Evolutionary conservation across 2,113 vertebrate genomes (phyloP), one percentile per base, ranked within the genome.

Genomic region (Tetrao urogallus): DNA sequence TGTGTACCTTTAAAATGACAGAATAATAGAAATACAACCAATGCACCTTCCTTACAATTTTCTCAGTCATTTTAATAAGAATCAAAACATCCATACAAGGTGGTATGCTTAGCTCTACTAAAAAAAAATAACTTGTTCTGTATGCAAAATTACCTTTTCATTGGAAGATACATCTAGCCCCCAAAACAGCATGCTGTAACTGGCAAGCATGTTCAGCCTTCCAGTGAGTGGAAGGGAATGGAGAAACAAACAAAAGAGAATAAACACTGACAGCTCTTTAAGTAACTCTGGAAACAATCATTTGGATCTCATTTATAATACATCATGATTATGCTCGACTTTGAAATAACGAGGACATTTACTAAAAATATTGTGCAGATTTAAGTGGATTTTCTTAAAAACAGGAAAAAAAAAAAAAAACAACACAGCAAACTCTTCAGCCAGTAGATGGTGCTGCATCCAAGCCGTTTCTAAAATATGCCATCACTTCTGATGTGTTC

Each of bases 401-500:
- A 4, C 4, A 63, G n/a, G 36, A 4, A 15, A 18, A 32, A 40
- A 11, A 32, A 40, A 11, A 50, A 8, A 54, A 5, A 0, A 1
- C 0, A 1, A 5, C 0, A 1, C 0, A 1, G 67, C 67, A 45
- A 64, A 0, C 8, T 15, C 36, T 58, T 30, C 16, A 47, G 40
- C 93, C 97, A 96, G 91, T 17, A 97, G 97, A 92, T 97, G 97
- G 97, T 77, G 95, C 93, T 93, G 66, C 5, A 8, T 73, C 77
- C 93, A 93, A 97, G 57, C 40, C 36, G 81, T 34, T 83, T 72
- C 79, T 73, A 30, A 94, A 79, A 54, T n/a, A 60, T 0, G 3
- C 36, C 16, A 3, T 30, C 20, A 2, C 56, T 16, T 63, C 87
- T 21, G 45, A 8, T 12, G 4, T 36, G 45, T 36, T 28, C 32